Conservation (phyloP, 2,797 vertebrate genomes). For the Sebastes iracundus region DNA sequence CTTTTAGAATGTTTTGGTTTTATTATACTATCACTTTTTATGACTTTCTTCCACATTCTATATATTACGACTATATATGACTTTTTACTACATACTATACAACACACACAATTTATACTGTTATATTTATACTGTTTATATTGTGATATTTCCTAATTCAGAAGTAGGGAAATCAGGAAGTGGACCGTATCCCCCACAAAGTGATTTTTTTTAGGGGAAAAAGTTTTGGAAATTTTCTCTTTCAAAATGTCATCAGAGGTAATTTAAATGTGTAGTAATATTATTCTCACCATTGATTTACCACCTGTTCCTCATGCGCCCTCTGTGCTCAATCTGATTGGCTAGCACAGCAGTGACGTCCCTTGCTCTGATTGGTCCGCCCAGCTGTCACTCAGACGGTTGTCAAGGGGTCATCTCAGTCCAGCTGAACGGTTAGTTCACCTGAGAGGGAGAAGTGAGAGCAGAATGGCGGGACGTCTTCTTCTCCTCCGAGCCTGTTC, state of each 20-base stretch:
- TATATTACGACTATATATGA: no score
- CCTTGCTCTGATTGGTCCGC: conserved; percentile 56
- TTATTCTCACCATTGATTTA: no score
- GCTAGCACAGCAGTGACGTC: not conserved
- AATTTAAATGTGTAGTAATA: not conserved
- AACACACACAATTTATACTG: no score
- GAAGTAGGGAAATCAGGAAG: no score
- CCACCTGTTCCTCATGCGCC: not conserved
- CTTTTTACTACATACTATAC: no score
- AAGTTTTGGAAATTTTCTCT: no score
- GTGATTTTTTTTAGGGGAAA: not conserved
- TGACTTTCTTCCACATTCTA: no score
- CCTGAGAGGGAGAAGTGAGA: not conserved
- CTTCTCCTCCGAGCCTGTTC: conserved; percentile 69
- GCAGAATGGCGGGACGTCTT: conserved; percentile 74
- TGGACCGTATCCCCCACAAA: not conserved
- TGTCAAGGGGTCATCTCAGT: conserved; percentile 35
- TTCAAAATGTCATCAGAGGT: not conserved
- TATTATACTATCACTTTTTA: no score
- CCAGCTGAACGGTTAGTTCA: not conserved
- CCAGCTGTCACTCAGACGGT: conserved; percentile 38
- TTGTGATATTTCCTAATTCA: not conserved
- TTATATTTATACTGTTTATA: no score
- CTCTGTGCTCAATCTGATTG: conserved; percentile 44
- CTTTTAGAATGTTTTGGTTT: fast-evolving